A percentile compares a stretch with the other conserved stretches of the same genome.
Conservation (phyloP, 2,888 invertebrate genomes). For the Spialia ferax region DNA sequence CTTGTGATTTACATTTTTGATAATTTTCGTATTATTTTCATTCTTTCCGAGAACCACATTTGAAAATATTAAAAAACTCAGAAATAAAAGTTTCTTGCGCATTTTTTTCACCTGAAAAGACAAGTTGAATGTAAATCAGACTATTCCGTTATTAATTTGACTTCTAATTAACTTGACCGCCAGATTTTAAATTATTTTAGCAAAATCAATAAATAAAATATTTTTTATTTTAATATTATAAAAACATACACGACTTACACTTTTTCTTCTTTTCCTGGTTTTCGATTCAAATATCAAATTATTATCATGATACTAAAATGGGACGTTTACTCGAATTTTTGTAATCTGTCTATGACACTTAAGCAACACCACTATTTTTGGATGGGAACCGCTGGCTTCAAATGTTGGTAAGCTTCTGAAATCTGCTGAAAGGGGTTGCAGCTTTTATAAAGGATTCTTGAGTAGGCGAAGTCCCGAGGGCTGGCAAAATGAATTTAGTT, state of each 20-base stretch:
- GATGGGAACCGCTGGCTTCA: not conserved
- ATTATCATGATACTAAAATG: conserved; percentile 1
- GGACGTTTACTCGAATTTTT: not conserved
- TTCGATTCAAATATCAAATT: conserved; percentile 6
- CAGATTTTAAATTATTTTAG: no score
- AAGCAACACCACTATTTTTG: not conserved
- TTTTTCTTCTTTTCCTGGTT: conserved; percentile 34
- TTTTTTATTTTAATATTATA: not conserved
- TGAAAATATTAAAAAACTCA: conserved; percentile 62
- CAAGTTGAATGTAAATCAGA: no score
- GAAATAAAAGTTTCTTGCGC: conserved; percentile 60
- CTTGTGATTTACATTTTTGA: conserved; percentile 54
- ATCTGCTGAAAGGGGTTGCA: conserved; percentile 35
- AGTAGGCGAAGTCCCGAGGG: conserved; percentile 67
- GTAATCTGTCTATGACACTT: not conserved
- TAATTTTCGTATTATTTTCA: conserved; percentile 58
- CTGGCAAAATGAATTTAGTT: conserved; percentile 64
- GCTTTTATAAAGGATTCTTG: conserved; percentile 70
- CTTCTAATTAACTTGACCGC: no score
- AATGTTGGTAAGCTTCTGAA: conserved; percentile 22
- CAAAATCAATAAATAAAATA: no score
- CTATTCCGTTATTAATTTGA: no score
- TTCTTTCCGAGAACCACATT: conserved; percentile 62
- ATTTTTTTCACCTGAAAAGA: no score
- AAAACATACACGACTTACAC: conserved; percentile 38